Conservation (phyloP, 1,140 invertebrate genomes). For the Hermatobates lingyangjiaoensis region DNA sequence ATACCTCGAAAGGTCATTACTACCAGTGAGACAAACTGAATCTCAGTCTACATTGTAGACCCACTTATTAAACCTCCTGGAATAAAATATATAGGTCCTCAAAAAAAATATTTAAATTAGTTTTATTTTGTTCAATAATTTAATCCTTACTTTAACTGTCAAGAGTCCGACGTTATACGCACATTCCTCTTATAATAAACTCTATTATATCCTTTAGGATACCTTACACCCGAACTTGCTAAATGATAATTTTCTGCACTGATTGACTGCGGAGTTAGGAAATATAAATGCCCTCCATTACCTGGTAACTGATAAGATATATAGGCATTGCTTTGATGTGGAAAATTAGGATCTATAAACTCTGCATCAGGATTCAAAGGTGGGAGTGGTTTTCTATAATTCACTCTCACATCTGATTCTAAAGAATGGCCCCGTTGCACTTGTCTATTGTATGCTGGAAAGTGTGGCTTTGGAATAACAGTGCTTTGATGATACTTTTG, state of each 20-base stretch:
- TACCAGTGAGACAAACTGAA: too few species aligned
- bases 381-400: conserved; percentile 30
- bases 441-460: too few species aligned
- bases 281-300: conserved; percentile 49
- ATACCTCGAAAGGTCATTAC: too few species aligned
- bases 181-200: not conserved
- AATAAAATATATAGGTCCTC: too few species aligned
- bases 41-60: too few species aligned
- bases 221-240: conserved; percentile 1
- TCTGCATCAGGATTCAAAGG: conserved; percentile 33
- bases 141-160: too few species aligned
- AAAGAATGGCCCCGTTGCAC: conserved; percentile 20
- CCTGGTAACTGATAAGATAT: conserved; percentile 41
- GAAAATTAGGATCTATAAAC: conserved; percentile 24
- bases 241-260: conserved; percentile 1
- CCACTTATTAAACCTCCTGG: too few species aligned
- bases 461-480: too few species aligned
- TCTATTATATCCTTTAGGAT: not conserved
- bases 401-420: conserved; percentile 27
- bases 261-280: conserved; percentile 44
- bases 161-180: too few species aligned
- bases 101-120: too few species aligned
- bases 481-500: too few species aligned
- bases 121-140: too few species aligned
- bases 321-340: conserved; percentile 23